Conservation (phyloP, 2,797 vertebrate species). For the Rhadinocentrus ornatus region DNA sequence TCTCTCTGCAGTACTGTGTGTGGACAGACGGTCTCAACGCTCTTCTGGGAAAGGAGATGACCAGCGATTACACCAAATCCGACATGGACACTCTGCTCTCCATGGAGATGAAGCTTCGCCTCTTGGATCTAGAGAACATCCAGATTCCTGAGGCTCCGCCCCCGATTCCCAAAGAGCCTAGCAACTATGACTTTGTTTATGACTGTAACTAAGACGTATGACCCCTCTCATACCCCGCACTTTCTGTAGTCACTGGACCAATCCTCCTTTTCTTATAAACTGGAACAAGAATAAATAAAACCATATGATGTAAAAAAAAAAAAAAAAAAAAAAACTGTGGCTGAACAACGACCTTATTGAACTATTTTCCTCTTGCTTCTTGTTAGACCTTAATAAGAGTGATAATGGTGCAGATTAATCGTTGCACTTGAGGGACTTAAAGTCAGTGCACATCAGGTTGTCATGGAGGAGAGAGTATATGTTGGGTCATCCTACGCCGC, state of each 20-base stretch:
- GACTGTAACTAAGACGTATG: constrained; percentile 92
- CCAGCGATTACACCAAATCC: constrained; percentile 94
- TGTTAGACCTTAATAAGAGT: constrained; percentile 60
- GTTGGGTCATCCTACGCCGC: constrained; percentile 38
- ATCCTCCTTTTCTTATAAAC: constrained; percentile 77
- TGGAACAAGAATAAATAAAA: constrained; percentile 85
- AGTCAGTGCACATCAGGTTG: constrained; percentile 42
- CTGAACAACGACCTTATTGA: constrained; percentile 55
- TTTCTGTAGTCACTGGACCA: constrained; percentile 78
- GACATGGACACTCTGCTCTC: constrained; percentile 98
- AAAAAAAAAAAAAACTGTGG: constrained; percentile 59
- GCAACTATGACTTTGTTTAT: constrained; percentile 99
- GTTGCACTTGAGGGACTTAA: constrained; percentile 61
- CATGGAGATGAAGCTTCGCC: constrained; percentile 99
- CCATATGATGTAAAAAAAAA: constrained; percentile 41
- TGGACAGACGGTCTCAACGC: constrained; percentile 98
- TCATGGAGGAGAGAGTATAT: constrained; percentile 55
- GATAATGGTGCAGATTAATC: constrained; percentile 51
- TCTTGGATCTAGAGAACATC: constrained; percentile 98
- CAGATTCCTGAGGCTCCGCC: constrained; percentile 98
- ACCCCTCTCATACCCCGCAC: constrained; percentile 33
- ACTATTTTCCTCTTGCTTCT: constrained; percentile 66
- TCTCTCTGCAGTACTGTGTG: constrained; percentile 90
- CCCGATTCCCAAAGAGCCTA: constrained; percentile 99
- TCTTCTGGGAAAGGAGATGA: constrained; percentile 98